Evolutionary conservation across 2,888 invertebrate genomes (phyloP), one percentile per base, ranked within the genome.

Genomic region (Drosophila vallismaia): DNA sequence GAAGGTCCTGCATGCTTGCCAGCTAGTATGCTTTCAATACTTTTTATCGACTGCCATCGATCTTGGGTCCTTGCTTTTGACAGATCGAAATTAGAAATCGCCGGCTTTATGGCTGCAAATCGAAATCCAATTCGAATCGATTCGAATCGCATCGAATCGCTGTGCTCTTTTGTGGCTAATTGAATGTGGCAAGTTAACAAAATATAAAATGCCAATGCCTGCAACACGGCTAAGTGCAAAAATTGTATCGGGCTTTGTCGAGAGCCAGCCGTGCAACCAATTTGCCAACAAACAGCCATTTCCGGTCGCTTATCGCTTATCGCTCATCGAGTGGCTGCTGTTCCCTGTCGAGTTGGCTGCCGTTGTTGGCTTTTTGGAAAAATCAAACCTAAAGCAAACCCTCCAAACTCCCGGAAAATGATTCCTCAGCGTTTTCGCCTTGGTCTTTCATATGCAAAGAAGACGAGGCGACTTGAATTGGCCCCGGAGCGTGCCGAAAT

Each of bases 71-170:
- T 73, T 89, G 88, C 81, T 76, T 84, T 83, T 89, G 88, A 89
- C 88, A 89, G 89, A 88, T 87, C 86, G 75, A 88, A 89, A 88
- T 88, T 88, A 89, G 76, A 87, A 88, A 86, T 87, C 85, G 76
- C 69, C 63, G 56, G 55, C 68, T 64, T 64, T 44, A 24, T 24
- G 10, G 44, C 44, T 24, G 9, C 42, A 14, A 14, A 42, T 14
- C 42, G 19, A 42, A 42, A 29, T 24, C 28, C 28, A 9, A 54
- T 55, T 6, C 36, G 36, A 36, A 36, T 36, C 36, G 36, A 36
- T 4, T 36, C 36, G 36, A 2, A 33, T 33, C 33, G 33, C 8
- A 9, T 33, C 9, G 33, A 33, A 33, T 36, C n/a, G 36, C 26
- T 54, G 52, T 50, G 24, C 46, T 53, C 42, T 77, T 78, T 81